A percentile compares a stretch with the other conserved stretches of the same genome.
Conservation (phyloP, 2,888 invertebrate genomes). For the Pecten maximus region DNA sequence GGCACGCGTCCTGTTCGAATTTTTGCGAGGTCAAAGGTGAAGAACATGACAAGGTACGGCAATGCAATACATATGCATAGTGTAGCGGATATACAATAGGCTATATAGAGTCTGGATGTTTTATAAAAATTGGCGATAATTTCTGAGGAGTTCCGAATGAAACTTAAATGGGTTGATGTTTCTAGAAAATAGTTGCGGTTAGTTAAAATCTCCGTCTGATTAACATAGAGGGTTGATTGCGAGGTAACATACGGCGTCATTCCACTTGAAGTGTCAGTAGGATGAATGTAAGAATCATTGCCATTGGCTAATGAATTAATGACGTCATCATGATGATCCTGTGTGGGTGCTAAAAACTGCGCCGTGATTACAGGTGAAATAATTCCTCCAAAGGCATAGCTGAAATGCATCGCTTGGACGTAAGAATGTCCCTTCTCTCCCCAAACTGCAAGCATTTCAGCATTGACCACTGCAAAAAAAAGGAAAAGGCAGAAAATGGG, state of each 20-base stretch:
- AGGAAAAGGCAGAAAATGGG: not conserved
- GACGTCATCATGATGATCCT: not conserved
- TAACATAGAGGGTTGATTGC: not conserved
- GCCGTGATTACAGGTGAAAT: not conserved
- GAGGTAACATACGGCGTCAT: too few species aligned
- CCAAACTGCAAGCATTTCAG: not conserved
- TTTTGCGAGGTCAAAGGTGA: not conserved
- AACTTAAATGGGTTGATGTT: not conserved
- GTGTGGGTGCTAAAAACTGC: not conserved
- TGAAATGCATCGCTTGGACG: conserved; percentile 11
- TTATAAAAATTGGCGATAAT: not conserved
- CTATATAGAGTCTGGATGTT: not conserved
- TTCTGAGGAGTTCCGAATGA: not conserved
- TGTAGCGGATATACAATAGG: not conserved
- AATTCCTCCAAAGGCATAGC: not conserved
- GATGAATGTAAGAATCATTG: not conserved
- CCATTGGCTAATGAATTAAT: not conserved
- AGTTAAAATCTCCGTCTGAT: not conserved
- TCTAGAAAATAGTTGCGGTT: not conserved
- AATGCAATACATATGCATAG: not conserved
- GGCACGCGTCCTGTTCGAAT: not conserved
- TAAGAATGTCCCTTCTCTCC: not conserved
- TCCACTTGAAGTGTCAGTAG: not conserved
- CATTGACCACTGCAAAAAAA: not conserved
- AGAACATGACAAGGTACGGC: not conserved